Conservation (phyloP, 92 coral and sea anemone genomes). For the Actinostola sp. region DNA sequence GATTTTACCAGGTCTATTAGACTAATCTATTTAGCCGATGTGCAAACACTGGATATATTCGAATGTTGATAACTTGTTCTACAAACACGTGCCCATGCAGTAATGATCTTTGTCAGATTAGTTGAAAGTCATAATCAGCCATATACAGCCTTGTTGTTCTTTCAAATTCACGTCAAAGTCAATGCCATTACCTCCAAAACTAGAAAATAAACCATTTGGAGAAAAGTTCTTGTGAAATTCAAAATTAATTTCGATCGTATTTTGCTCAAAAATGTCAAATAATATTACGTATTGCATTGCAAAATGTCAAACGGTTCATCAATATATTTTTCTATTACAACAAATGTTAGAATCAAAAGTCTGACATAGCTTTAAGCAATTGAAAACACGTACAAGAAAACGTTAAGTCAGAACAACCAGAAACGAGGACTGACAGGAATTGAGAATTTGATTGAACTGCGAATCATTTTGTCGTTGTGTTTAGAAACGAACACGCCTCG, state of each 20-base stretch:
- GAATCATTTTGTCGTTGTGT: no score
- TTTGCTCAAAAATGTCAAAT: conserved; percentile 4
- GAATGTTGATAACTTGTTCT: conserved; percentile 8
- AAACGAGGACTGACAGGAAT: no score
- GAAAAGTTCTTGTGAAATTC: not conserved
- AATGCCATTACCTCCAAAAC: conserved; percentile 1
- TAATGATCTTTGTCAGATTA: conserved; percentile 3
- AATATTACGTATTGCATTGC: not conserved
- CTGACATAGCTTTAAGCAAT: not conserved
- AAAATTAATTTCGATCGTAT: not conserved
- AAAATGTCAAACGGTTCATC: not conserved
- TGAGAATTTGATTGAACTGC: no score
- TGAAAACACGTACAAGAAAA: not conserved
- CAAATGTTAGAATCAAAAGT: no score
- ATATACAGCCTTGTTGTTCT: conserved; percentile 1
- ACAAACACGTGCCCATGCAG: not conserved
- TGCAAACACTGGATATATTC: conserved; percentile 9
- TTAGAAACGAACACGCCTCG: no score
- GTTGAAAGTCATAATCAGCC: conserved; percentile 1
- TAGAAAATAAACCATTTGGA: not conserved
- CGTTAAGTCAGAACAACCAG: not conserved
- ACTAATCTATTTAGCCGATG: conserved; percentile 7
- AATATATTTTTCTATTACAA: not conserved
- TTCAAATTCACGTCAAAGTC: conserved; percentile 7
- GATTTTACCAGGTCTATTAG: not conserved